Base-by-base conservation (phyloP, 2,797 vertebrate genomes). In the Gymnocypris eckloni region DNA sequence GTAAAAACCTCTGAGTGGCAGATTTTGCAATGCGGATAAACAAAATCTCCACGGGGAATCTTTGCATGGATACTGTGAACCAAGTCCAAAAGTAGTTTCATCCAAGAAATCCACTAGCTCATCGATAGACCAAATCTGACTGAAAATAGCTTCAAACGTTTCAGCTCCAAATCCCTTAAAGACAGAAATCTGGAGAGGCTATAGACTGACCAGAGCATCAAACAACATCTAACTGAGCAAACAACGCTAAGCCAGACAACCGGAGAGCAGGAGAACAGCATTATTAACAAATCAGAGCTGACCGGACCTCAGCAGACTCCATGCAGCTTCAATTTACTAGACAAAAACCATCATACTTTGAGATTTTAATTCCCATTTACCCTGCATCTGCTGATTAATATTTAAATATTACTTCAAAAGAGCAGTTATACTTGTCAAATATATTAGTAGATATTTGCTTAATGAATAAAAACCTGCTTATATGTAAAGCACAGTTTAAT, bases 21-120 rank as follows among this genome's bases (percentile, higher is more conserved):
- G 54, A 81, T 66, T 80, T 80, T 85, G 77, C 83, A 48, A 85
- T 66, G 67, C 33, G 6, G 56, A 73, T 86, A 80, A 64, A 86
- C 43, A 72, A 71, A 85, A 64, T 79, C 77, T 80, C 77, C 43
- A 71, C 77, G 61, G 83, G 83, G 52, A 64, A 85, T 78, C 64
- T 70, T 79, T 79, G 83, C 52, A 67, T 66, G 54, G 43, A 15
- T 77, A 54, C 22, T 76, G 82, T 77, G 48, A 77, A 84, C 72
- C 61, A 67, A 52, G 82, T 45, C 72, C 82, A 84, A 77, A 54
- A 25, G 15, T 64, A 69, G 61, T 76, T 83, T 50, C 22, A 41
- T 77, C 33, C 20, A 67, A 83, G 45, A 83, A 77, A 77, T 83
- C 59, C 59, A 52, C 82, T 39, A 37, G 18, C 43, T 83, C 56